phyloP scores from a whole-genome alignment of 2,113 vertebrate genomes.

The Salvator merianae region DNA sequence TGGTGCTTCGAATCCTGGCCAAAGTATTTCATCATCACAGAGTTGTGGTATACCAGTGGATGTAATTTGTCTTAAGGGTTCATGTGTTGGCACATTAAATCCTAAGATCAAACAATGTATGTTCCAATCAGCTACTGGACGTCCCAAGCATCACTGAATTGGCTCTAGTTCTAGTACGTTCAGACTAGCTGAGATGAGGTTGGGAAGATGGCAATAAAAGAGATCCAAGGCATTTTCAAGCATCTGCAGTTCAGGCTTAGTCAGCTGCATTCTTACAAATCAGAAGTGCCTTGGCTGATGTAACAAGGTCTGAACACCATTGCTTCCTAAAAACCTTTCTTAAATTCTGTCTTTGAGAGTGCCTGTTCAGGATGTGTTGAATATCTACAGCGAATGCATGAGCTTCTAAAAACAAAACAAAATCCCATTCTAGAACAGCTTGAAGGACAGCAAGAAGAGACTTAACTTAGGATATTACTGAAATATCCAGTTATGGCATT shows the following conservation, averaged over 20 bases:
- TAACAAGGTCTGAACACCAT: not conserved
- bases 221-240: not conserved
- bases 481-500: not conserved
- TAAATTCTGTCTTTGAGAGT: not conserved
- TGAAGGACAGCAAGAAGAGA: not conserved
- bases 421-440: not conserved
- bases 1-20: not conserved
- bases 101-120: not conserved
- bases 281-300: not conserved
- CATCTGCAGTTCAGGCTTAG: not conserved
- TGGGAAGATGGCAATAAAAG: not conserved
- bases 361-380: not conserved
- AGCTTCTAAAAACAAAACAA: not conserved
- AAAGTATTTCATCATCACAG: slow-evolving; percentile 8
- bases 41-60: not conserved
- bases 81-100: not conserved
- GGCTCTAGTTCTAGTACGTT: not conserved
- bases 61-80: not conserved
- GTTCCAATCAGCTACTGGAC: not conserved
- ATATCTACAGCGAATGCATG: not conserved
- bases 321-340: not conserved
- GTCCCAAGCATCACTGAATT: not conserved
- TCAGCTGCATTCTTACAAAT: not conserved
- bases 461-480: not conserved
- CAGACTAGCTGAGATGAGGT: not conserved